phyloP scores from a whole-genome alignment of 1,140 invertebrate species.

The Augochlora pura region DNA sequence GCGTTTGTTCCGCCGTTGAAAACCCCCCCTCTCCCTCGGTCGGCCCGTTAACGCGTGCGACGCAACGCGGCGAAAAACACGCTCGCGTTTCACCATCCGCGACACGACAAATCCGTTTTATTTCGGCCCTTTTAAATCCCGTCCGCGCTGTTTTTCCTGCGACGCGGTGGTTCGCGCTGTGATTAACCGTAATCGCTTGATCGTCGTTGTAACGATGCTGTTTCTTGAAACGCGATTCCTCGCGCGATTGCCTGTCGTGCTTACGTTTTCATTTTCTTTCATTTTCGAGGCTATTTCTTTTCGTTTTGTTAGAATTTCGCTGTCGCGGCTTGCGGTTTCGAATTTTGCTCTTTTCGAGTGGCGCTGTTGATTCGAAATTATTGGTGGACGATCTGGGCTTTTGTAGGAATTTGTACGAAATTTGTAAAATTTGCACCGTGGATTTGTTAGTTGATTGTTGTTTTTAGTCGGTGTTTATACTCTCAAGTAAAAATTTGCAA shows the following conservation, averaged over 20 bases:
- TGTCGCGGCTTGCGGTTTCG: too few species aligned
- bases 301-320: neutral
- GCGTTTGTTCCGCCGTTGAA: constrained; percentile 29
- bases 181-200: neutral
- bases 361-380: too few species aligned
- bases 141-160: neutral
- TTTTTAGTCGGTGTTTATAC: too few species aligned
- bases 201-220: neutral
- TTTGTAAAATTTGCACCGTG: too few species aligned
- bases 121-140: neutral
- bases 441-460: too few species aligned
- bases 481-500: too few species aligned
- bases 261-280: neutral
- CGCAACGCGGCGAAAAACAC: neutral
- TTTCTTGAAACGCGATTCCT: neutral
- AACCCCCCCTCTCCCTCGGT: too few species aligned
- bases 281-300: neutral
- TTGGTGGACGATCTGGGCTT: too few species aligned
- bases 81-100: neutral
- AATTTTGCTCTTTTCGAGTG: too few species aligned
- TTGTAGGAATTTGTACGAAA: too few species aligned
- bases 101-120: constrained; percentile 37
- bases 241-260: neutral
- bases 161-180: neutral
- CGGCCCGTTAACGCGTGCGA: neutral